These are phyloP conservation scores for Drosophila nr. fundita DNA, from an alignment of 2,888 invertebrate species.

Conservation along the genomic window DNA sequence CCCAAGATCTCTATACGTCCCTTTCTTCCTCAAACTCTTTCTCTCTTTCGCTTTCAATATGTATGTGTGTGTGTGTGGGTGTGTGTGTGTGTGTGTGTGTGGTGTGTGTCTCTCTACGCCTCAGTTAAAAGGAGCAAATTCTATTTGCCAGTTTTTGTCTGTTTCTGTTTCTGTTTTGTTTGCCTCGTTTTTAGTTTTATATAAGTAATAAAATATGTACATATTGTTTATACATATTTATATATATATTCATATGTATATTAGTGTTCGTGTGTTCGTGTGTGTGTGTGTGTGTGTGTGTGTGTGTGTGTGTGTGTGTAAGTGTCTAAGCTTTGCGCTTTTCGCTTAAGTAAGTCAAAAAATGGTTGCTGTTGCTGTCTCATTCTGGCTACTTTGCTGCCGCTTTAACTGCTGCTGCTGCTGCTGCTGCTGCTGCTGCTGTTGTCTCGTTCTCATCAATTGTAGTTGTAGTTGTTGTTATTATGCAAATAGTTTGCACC, in stretches of 20 bases:
- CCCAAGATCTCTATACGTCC: neutral
- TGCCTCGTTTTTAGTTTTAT: conserved; percentile 71
- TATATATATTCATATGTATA: conserved; percentile 35
- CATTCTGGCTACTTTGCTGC: conserved; percentile 32
- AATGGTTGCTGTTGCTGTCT: conserved; percentile 65
- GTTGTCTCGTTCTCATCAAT: conserved; percentile 55
- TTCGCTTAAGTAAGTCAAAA: conserved; percentile 69
- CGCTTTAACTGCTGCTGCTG: conserved; percentile 15
- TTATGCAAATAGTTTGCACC: conserved; percentile 37
- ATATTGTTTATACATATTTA: conserved; percentile 55
- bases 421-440: conserved; percentile 20
- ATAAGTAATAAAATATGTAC: conserved; percentile 79
- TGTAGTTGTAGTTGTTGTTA: conserved; percentile 58
- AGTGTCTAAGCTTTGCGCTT: conserved; percentile 53
- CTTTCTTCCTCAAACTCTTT: conserved; percentile 12
- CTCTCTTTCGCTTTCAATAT: conserved; percentile 24
- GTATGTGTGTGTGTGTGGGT: conserved; percentile 21
- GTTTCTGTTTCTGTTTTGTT: conserved; percentile 42
- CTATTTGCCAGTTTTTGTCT: conserved; percentile 46
- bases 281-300: conserved; percentile 29
- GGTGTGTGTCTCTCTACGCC: conserved; percentile 40
- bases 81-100: conserved; percentile 16
- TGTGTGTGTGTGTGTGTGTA: conserved; percentile 25
- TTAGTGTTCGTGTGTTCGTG: conserved; percentile 17
- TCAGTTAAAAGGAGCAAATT: conserved; percentile 60